These are phyloP conservation scores for Agelastica alni DNA, from an alignment of 2,888 invertebrate species.

Conservation along the genomic window DNA sequence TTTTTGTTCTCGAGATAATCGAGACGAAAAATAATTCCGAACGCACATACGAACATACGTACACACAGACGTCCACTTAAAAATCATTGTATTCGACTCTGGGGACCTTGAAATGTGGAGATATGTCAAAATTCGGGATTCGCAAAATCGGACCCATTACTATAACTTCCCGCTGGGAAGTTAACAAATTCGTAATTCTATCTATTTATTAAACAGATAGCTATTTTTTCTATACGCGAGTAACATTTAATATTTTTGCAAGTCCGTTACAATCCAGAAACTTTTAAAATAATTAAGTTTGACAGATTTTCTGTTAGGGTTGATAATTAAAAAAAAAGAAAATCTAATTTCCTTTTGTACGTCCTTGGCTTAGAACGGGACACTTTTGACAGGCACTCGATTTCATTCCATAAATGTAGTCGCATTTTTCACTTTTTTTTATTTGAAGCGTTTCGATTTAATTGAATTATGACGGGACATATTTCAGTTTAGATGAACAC, in stretches of 20 bases:
- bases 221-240: neutral
- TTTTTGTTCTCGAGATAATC: too few relatives aligned
- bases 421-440: conserved; percentile 44
- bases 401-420: conserved; percentile 43
- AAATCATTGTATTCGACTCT: too few relatives aligned
- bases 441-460: conserved; percentile 43
- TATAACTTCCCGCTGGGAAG: too few relatives aligned
- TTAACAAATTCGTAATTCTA: neutral
- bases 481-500: conserved; percentile 41
- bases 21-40: too few relatives aligned
- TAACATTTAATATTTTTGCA: neutral
- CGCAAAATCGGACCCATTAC: too few relatives aligned
- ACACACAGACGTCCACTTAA: too few relatives aligned
- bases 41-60: too few relatives aligned
- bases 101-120: too few relatives aligned
- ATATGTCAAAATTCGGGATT: too few relatives aligned
- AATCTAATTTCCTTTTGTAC: neutral
- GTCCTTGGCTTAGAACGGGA: conserved; percentile 37
- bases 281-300: too few relatives aligned
- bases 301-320: neutral
- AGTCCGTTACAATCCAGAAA: too few relatives aligned
- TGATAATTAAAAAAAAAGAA: neutral
- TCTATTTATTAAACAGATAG: neutral
- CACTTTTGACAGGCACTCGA: conserved; percentile 43
- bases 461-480: conserved; percentile 45